Percentiles rank a stretch among this genome's conserved stretches.
These are phyloP conservation scores for Dipus sagitta DNA, from an alignment of 2,797 vertebrate genomes.

Conservation along the genomic window DNA sequence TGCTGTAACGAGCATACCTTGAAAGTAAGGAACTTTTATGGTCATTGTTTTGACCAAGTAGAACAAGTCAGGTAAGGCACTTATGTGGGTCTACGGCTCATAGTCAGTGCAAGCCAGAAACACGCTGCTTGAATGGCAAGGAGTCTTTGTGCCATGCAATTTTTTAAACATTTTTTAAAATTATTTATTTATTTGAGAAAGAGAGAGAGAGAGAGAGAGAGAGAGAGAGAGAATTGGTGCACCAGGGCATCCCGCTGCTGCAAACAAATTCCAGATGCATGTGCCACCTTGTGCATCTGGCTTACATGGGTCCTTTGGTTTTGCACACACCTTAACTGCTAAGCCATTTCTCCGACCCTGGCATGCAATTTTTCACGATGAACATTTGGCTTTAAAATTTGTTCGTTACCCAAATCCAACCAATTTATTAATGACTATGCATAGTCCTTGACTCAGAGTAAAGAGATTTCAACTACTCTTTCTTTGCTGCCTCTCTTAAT, in stretches of 20 bases:
- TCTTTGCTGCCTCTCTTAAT: neutral
- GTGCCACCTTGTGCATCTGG: too few species aligned
- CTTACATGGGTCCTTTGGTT: too few species aligned
- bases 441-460: neutral
- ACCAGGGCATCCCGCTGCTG: too few species aligned
- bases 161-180: neutral
- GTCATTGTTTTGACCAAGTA: neutral
- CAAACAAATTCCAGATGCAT: too few species aligned
- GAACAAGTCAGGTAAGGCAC: neutral
- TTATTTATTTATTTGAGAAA: neutral
- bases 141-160: neutral
- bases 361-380: neutral
- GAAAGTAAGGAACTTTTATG: neutral
- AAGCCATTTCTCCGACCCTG: too few species aligned
- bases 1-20: neutral
- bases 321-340: too few species aligned
- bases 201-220: too few species aligned
- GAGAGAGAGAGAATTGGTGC: too few species aligned
- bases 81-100: too few species aligned
- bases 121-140: fast-evolving
- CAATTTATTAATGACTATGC: neutral
- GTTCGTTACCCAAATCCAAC: neutral
- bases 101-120: neutral
- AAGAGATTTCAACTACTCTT: neutral
- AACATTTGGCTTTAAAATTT: neutral